Conservation (phyloP, 2,113 vertebrate genomes). For the Phaethornis superciliosus region DNA sequence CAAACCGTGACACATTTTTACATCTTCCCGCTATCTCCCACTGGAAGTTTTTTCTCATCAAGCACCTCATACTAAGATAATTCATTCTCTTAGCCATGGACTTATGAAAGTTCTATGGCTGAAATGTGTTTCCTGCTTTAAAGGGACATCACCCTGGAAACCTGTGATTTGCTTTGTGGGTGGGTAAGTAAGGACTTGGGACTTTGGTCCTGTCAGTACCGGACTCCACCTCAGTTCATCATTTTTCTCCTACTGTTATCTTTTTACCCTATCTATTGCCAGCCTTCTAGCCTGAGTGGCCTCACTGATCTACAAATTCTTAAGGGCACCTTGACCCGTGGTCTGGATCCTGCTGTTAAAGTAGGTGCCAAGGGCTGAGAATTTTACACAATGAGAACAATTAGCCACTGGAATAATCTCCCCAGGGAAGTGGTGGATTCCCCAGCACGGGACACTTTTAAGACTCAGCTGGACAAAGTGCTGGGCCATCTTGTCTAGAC, state of each 20-base stretch:
- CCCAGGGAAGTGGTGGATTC: too few relatives aligned
- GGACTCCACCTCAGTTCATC: background rate
- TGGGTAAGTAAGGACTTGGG: background rate
- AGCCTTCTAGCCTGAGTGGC: background rate
- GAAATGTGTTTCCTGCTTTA: background rate
- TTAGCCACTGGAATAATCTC: too few relatives aligned
- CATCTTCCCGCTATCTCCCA: background rate
- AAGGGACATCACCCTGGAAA: background rate
- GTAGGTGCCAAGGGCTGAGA: background rate
- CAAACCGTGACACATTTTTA: too few relatives aligned
- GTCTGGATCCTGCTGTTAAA: background rate
- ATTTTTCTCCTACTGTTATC: background rate
- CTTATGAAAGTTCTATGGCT: background rate
- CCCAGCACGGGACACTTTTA: too few relatives aligned
- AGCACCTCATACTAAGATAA: background rate
- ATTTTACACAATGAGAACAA: background rate
- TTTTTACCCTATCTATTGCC: background rate
- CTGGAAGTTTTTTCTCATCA: background rate
- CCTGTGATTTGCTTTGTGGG: background rate
- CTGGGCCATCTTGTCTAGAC: too few relatives aligned
- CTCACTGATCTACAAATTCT: background rate
- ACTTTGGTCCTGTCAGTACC: background rate
- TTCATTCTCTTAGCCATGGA: background rate
- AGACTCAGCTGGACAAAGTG: too few relatives aligned
- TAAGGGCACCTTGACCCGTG: background rate